Conservation (phyloP, 2,113 vertebrate genomes). For the Thermophis baileyi region DNA sequence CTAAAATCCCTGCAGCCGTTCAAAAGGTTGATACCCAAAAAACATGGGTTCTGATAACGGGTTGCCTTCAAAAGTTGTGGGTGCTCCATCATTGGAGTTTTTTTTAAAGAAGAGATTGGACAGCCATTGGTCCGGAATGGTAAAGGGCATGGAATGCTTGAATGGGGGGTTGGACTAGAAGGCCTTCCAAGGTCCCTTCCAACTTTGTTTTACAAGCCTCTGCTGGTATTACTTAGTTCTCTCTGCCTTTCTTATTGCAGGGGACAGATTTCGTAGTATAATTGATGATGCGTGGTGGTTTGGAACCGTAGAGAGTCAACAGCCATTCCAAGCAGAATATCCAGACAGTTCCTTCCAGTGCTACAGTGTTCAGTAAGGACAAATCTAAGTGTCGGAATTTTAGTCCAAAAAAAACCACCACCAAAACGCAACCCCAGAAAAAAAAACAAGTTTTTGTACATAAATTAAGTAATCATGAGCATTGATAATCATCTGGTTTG, state of each 20-base stretch:
- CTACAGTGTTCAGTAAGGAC: conserved; percentile 90
- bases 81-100: background rate
- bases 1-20: background rate
- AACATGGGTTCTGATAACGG: background rate
- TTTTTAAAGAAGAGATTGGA: background rate
- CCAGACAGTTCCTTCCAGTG: conserved; percentile 98
- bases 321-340: conserved; percentile 93
- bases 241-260: conserved; percentile 57
- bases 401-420: background rate
- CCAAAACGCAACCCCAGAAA: no score
- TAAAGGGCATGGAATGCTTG: background rate
- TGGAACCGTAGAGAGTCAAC: conserved; percentile 91
- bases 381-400: background rate
- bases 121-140: background rate
- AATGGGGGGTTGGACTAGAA: background rate
- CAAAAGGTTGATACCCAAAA: background rate
- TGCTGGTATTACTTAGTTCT: background rate
- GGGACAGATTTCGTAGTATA: conserved; percentile 93
- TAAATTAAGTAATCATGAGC: background rate
- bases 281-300: conserved; percentile 99
- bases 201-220: background rate
- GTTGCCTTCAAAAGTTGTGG: background rate
- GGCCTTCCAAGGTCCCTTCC: background rate
- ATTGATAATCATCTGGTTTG: background rate
- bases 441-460: background rate